Percentiles rank a stretch among this genome's conserved stretches.
phyloP scores from a whole-genome alignment of 2,797 vertebrate species.

The Sebastes diaconus region DNA sequence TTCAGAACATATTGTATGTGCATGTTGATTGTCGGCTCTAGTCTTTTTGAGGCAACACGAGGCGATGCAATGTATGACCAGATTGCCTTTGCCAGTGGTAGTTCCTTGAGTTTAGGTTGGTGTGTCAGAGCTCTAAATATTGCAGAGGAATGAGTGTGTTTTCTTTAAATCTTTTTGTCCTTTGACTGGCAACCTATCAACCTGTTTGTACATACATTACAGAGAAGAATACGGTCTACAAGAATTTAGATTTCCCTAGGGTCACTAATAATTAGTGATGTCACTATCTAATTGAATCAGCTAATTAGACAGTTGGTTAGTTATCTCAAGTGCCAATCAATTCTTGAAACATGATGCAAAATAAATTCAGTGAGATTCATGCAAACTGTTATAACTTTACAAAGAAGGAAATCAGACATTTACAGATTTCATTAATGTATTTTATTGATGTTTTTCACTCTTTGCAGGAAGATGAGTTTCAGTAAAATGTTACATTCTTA shows the following conservation, averaged over 20 bases:
- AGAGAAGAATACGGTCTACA: not conserved
- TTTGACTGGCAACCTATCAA: not conserved
- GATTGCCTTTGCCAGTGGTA: not conserved
- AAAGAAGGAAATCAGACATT: constrained; percentile 24
- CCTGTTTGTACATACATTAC: not conserved
- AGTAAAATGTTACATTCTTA: constrained; percentile 51
- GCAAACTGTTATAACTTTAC: not conserved
- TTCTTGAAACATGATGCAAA: not conserved
- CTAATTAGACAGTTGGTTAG: not conserved
- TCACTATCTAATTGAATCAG: not conserved
- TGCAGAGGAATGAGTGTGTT: not conserved
- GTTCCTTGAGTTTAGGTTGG: not conserved
- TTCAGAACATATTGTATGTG: not conserved
- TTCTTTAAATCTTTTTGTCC: not conserved
- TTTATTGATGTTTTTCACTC: constrained; percentile 69
- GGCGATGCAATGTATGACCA: not conserved
- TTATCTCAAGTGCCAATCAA: not conserved
- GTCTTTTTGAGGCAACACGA: not conserved
- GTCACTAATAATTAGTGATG: not conserved
- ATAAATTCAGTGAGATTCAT: not conserved
- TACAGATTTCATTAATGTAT: constrained; percentile 16
- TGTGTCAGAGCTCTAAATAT: not conserved
- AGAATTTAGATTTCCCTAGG: not conserved
- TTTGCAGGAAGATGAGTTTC: constrained; percentile 35
- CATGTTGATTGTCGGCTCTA: not conserved